Evolutionary conservation across 1,140 invertebrate genomes (phyloP), one percentile per base, ranked within the genome.

Genomic region (Rhopalosiphum maidis): DNA sequence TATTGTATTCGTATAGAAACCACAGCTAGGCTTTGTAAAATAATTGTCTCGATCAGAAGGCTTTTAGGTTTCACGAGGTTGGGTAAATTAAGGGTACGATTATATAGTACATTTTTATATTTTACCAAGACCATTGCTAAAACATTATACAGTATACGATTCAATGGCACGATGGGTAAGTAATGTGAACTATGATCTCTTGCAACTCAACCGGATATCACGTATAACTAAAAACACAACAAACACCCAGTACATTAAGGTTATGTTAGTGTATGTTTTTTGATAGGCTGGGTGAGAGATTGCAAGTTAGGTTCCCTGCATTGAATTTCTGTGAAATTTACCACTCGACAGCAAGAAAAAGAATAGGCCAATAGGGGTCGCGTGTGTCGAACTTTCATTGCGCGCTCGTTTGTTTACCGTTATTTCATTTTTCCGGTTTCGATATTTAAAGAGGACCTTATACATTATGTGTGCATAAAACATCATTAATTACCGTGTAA

Each of bases 391-490:
- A 25, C 43, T 11, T n/a, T 22, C 21, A 37, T 43, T 90, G 55
- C 68, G 60, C 30, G 30, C 25, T 43, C n/a, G 18, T 43, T 51
- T 48, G n/a, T 41, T 77, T 77, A 77, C 23, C 9, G 51, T 90
- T 55, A 37, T 82, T 82, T 83, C 90, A 48, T 48, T 77, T 46
- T 91, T 91, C 90, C 90, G 41, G 43, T 46, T 82, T 83, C 37
- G 77, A 92, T 83, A 25, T 43, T 91, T 77, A 77, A 77, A 37
- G 91, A 92, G 91, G 6, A 48, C 43, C 23, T 90, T 77, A n/a
- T 77, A 37, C 43, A 46, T 77, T 77, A 77, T 77, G 30, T 77
- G 60, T 77, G 60, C 37, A 41, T 41, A 35, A 43, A 37, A 30
- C 37, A 41, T 60, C 35, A 60, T 77, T 82, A 91, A 91, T 91